Evolutionary conservation across 2,113 vertebrate genomes (phyloP).

Genomic region (Microtus montanus): DNA sequence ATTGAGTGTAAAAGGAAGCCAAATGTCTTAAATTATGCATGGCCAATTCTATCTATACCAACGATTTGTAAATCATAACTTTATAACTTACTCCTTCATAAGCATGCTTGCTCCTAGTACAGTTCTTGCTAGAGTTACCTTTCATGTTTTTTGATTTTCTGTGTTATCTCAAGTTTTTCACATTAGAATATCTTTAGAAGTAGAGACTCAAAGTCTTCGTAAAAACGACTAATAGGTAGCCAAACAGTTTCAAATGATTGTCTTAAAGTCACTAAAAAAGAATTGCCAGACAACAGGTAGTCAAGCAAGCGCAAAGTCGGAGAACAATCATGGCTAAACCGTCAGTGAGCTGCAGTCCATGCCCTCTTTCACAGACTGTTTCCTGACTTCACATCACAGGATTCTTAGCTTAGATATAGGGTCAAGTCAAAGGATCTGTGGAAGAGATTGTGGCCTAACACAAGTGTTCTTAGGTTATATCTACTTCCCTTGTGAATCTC

Average conservation of each 20-base stretch:
- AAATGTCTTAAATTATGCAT: not conserved
- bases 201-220: not conserved
- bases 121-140: not conserved
- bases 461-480: not conserved
- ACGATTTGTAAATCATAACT: not conserved
- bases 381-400: not conserved
- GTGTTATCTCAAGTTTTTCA: not conserved
- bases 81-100: not conserved
- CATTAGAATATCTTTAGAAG: not conserved
- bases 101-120: not conserved
- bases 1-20: not conserved
- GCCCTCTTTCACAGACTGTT: not conserved
- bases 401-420: not conserved
- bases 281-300: not conserved
- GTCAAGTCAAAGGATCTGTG: not conserved
- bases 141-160: not conserved
- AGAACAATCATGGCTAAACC: not conserved
- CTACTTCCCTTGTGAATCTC: not conserved
- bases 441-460: not conserved
- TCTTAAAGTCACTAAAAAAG: not conserved
- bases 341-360: not conserved
- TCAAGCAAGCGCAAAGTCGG: not conserved
- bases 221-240: not conserved
- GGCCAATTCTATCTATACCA: not conserved
- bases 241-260: not conserved